Percentiles rank a stretch among this genome's conserved stretches.
Conservation (phyloP, 2,888 invertebrate genomes). For the Gastracanthus pulcherrimus region DNA sequence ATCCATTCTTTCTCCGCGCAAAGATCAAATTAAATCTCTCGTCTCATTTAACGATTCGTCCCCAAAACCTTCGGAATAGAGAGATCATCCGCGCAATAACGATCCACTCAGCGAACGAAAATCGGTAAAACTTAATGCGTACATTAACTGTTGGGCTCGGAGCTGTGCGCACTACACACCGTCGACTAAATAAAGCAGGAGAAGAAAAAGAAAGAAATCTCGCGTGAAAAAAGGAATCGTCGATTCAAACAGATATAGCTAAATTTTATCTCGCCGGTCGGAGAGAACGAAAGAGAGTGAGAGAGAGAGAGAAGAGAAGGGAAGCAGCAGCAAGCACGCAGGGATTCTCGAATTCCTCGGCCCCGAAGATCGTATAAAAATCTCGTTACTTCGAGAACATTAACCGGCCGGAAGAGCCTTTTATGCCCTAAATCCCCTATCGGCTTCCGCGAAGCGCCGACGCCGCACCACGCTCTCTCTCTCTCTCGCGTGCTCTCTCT, state of each 20-base stretch:
- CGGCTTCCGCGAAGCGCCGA: constrained; percentile 19
- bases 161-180: neutral
- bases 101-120: neutral
- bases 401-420: constrained; percentile 53
- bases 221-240: too few species aligned
- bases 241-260: constrained; percentile 40
- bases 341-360: constrained; percentile 17
- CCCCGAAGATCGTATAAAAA: constrained; percentile 51
- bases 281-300: neutral
- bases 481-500: too few species aligned
- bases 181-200: constrained; percentile 9
- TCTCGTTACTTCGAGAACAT: constrained; percentile 56
- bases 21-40: neutral
- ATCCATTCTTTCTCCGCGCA: neutral
- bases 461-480: too few species aligned
- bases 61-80: neutral
- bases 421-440: constrained; percentile 52
- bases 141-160: too few species aligned
- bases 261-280: constrained; percentile 42
- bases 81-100: constrained; percentile 12
- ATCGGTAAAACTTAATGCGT: constrained; percentile 4
- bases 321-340: neutral
- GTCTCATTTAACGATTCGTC: neutral
- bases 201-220: neutral
- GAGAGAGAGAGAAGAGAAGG: neutral